Evolutionary conservation across 1,140 invertebrate genomes (phyloP), one percentile per base, ranked within the genome.

Genomic region (Geopemphigus sp.): DNA sequence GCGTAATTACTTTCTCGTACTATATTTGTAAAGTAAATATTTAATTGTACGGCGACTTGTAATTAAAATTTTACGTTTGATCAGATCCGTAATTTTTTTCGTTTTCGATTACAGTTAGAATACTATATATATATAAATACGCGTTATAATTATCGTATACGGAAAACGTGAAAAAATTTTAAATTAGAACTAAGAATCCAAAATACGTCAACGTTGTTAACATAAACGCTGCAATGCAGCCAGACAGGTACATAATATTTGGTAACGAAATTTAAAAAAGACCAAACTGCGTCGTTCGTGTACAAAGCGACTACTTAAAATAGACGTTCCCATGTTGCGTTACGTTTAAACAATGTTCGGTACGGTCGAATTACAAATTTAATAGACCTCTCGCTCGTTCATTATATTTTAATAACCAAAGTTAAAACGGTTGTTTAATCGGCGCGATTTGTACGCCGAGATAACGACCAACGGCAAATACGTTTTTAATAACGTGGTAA

Each of bases 401-500:
- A 59, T 76, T 57, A 59, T 24, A 32, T 59, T 59, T 76, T 76
- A 74, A 74, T 74, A 74, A 74, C 56, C 32, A 29, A 57, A 56
- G 59, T 15, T 57, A 39, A 76, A 76, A 76, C 73, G 22, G 56
- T 59, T 32, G n/a, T 73, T 73, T 57, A 56, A 74, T 74, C 53
- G 54, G n/a, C n/a, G 24, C 59, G 73, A 76, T 76, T 76, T 57
- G 59, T 74, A 74, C 22, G 57, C 17, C 53, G 6, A 29, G 54
- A 76, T 59, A 76, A 56, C 22, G n/a, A 24, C n/a, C 56, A 32
- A 73, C 19, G 70, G 26, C 70, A 73, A 76, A 59, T 76, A 61
- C 73, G 56, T 57, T 76, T 76, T 76, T 76, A 76, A 76, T 59
- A 76, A 76, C 73, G 73, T 22, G 73, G 73, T 57, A 76, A 76